Conservation (phyloP, 2,888 invertebrate species). For the Allacma fusca region DNA sequence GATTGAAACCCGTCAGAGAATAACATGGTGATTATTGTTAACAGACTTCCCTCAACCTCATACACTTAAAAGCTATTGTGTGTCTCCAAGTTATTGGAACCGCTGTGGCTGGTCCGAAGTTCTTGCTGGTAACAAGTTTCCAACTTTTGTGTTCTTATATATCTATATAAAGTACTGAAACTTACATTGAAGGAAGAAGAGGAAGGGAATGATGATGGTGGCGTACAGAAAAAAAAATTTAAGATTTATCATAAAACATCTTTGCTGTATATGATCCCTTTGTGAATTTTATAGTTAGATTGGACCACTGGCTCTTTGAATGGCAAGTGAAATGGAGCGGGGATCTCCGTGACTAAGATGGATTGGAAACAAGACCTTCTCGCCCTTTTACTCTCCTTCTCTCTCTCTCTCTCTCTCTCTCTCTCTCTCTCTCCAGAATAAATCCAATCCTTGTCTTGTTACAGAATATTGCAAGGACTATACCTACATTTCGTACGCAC, state of each 20-base stretch:
- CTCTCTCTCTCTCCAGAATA: slow-evolving; percentile 53
- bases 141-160: too few species aligned
- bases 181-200: too few species aligned
- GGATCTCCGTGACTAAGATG: slow-evolving; percentile 61
- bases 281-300: slow-evolving; percentile 21
- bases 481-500: too few species aligned
- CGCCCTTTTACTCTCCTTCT: slow-evolving; percentile 52
- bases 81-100: too few species aligned
- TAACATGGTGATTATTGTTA: slow-evolving; percentile 16
- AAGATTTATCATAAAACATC: slow-evolving; percentile 26
- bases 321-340: slow-evolving; percentile 61
- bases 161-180: too few species aligned
- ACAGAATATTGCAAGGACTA: background rate
- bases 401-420: slow-evolving; percentile 50
- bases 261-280: background rate
- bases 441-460: slow-evolving; percentile 49
- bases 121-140: too few species aligned
- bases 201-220: background rate
- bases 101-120: too few species aligned
- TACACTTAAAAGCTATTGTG: too few species aligned
- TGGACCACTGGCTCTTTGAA: slow-evolving; percentile 48
- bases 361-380: slow-evolving; percentile 56
- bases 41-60: background rate
- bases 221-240: background rate
- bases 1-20: background rate